Evolutionary conservation across 2,797 vertebrate species (phyloP), one percentile per base, ranked within the genome.

Genomic region (Sebastes kiyomatsui): DNA sequence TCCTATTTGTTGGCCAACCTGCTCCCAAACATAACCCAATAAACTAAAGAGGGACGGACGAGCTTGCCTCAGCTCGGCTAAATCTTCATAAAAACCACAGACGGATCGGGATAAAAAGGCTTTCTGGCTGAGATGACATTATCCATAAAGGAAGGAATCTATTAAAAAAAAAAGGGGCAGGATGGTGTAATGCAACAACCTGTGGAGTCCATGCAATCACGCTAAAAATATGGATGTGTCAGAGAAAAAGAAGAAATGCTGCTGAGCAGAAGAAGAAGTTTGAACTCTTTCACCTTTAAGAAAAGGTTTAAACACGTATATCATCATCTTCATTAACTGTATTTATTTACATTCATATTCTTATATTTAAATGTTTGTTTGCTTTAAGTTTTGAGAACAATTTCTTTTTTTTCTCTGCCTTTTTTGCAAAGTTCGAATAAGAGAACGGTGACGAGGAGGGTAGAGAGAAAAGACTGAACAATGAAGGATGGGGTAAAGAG

Each of bases 1-100:
- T 94, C 91, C 82, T 90, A 89, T 94, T 94, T 93, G 89, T 89
- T 90, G 89, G 86, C 89, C 82, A 86, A 92, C 88, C 86, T 83
- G 82, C 91, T 90, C 88, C 91, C 69, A 87, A 93, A 93, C 91
- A 72, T 93, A 94, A 94, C 90, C 80, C 88, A 93, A 94, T 94
- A 92, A 93, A 82, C 80, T 83, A 89, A 89, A 91, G 78, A 86
- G 88, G 83, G 81, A 85, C 64, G 73, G 87, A 80, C 18, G 49
- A 71, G 82, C 78, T 79, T 12, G 56, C 77, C 83, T 71, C 69
- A 6, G 46, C 77, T 86, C 56, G 6, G 81, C 82, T 90, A 84
- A 85, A 92, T 93, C 90, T 90, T 92, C 88, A 92, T 91, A 92
- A 92, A 92, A 93, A 86, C 30, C 22, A 79, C 67, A 68, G 89